A percentile compares a stretch with the other conserved stretches of the same genome.
These are phyloP conservation scores for Silurus meridionalis DNA, from an alignment of 2,113 vertebrate species.

Conservation along the genomic window DNA sequence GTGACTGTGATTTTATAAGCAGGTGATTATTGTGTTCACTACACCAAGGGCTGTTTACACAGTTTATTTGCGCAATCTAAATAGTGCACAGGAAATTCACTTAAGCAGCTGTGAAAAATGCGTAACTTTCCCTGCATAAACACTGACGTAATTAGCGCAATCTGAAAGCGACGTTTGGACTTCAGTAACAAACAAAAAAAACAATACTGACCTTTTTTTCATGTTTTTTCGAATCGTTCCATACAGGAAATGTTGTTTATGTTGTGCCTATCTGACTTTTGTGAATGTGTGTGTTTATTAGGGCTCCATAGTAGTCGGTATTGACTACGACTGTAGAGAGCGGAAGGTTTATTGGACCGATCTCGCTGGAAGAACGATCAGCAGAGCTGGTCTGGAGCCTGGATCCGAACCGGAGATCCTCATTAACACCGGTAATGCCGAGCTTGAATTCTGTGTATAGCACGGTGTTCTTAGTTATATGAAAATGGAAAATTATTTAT, in stretches of 20 bases:
- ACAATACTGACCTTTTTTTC: background rate
- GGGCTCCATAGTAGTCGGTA: constrained; percentile 95
- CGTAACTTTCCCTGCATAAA: background rate
- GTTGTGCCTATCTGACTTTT: background rate
- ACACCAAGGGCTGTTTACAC: background rate
- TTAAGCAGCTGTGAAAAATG: background rate
- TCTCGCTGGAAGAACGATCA: constrained; percentile 86
- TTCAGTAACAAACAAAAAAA: background rate
- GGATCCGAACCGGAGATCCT: constrained; percentile 87
- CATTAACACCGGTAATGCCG: constrained; percentile 78
- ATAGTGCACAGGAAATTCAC: background rate
- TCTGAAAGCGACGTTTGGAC: background rate
- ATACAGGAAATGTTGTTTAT: background rate
- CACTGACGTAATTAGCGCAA: background rate
- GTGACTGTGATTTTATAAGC: background rate
- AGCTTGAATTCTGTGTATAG: background rate
- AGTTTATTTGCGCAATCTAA: no score
- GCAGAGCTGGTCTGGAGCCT: constrained; percentile 75
- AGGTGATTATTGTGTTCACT: background rate
- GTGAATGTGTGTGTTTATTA: constrained; percentile 57
- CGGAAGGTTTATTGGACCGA: constrained; percentile 94
- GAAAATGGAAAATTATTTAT: background rate
- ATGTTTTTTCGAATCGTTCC: background rate
- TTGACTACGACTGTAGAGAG: constrained; percentile 89
- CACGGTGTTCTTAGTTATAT: no score